Percentiles rank a stretch among this genome's conserved stretches.
These are phyloP conservation scores for Zaprionus bogoriensis DNA, from an alignment of 2,888 invertebrate genomes.

Conservation along the genomic window DNA sequence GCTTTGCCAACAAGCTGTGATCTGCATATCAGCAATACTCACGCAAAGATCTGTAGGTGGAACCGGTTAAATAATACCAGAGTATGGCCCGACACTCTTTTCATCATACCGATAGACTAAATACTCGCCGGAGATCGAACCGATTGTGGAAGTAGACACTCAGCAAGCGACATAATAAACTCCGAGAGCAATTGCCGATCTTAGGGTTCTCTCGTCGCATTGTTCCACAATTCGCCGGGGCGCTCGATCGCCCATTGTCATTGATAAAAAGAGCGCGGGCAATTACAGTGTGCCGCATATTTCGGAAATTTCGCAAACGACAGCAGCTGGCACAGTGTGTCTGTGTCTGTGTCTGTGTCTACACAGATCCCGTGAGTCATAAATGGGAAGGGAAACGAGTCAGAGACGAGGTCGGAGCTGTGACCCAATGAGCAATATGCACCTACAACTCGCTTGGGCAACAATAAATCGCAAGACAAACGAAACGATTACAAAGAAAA, in stretches of 20 bases:
- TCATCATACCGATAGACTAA: constrained; percentile 1
- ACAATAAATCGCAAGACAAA: constrained; percentile 67
- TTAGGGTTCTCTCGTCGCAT: constrained; percentile 33
- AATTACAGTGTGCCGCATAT: constrained; percentile 57
- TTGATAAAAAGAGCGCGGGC: constrained; percentile 56
- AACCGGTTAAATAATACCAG: not conserved
- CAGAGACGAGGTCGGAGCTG: constrained; percentile 23
- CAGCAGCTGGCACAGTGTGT: constrained; percentile 46
- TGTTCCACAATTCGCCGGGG: constrained; percentile 34
- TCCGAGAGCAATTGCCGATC: not conserved
- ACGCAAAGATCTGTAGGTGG: not conserved
- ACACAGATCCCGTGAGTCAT: constrained; percentile 52
- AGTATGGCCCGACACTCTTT: not conserved
- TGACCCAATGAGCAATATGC: constrained; percentile 76
- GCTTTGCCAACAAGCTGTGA: not conserved
- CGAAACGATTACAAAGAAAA: constrained; percentile 73
- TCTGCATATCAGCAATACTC: not conserved
- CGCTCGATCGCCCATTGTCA: constrained; percentile 59
- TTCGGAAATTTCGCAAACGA: constrained; percentile 53
- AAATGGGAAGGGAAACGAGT: constrained; percentile 36
- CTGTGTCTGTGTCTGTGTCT: too few relatives aligned
- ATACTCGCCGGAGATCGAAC: too few relatives aligned
- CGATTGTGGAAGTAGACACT: constrained; percentile 27
- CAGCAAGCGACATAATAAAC: constrained; percentile 11
- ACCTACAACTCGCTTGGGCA: constrained; percentile 64